Evolutionary conservation across 2,113 vertebrate genomes (phyloP).

Genomic region (Cinclus mexicanus): DNA sequence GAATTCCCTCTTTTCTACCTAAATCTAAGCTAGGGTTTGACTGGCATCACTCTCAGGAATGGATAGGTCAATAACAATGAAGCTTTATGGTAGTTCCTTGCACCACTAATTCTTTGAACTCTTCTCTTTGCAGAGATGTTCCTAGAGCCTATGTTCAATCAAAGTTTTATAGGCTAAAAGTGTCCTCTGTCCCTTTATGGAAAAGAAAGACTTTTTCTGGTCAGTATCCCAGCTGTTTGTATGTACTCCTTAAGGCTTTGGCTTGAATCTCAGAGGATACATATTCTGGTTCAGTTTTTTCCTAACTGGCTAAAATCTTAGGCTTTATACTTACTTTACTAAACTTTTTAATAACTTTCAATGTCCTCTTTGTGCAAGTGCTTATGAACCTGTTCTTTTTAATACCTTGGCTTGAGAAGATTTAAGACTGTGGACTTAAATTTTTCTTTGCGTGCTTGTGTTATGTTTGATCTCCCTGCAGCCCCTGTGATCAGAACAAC

Average conservation of each 20-base stretch:
- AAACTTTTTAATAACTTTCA: not conserved
- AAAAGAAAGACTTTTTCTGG: conserved; percentile 72
- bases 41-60: not conserved
- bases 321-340: not conserved
- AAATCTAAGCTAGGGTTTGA: not conserved
- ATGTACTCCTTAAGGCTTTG: not conserved
- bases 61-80: not conserved
- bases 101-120: not conserved
- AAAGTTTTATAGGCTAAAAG: conserved; percentile 72
- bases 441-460: not conserved
- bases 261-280: not conserved
- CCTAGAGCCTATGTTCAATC: conserved; percentile 47
- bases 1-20: not conserved
- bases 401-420: not conserved
- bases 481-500: not conserved
- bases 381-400: not conserved
- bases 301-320: not conserved
- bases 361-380: not conserved
- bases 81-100: not conserved
- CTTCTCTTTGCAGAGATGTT: conserved; percentile 66
- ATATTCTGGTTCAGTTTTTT: not conserved
- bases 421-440: not conserved
- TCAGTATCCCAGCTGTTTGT: conserved; percentile 33
- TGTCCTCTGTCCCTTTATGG: conserved; percentile 69
- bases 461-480: not conserved